A percentile compares a stretch with the other conserved stretches of the same genome.
Conservation (phyloP, 1,140 invertebrate species). For the Cydia pomonella region DNA sequence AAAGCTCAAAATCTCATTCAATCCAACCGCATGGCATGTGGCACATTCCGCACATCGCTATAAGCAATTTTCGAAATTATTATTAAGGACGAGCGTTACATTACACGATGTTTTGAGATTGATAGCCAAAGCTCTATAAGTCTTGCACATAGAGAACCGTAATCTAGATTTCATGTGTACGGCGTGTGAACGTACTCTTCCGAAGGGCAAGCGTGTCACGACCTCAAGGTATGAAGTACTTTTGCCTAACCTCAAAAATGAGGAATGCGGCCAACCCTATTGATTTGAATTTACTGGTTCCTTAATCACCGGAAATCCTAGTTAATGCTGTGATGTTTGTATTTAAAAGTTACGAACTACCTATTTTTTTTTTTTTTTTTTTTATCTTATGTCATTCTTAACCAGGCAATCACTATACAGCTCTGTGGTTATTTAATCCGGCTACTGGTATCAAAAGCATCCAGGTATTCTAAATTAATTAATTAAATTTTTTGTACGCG, state of each 20-base stretch:
- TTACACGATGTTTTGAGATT: conserved; percentile 24
- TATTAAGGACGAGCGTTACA: conserved; percentile 23
- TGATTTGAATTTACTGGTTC: conserved; percentile 4
- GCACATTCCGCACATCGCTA: too few species aligned
- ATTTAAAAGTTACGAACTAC: background rate
- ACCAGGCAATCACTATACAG: background rate
- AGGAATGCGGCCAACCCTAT: conserved; percentile 14
- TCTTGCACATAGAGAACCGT: conserved; percentile 19
- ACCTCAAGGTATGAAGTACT: conserved; percentile 14
- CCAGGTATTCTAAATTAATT: too few species aligned
- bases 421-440: background rate
- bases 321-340: background rate
- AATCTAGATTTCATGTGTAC: conserved; percentile 22
- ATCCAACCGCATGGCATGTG: background rate
- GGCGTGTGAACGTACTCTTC: conserved; percentile 19
- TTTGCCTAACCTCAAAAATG: conserved; percentile 16
- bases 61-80: background rate
- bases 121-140: conserved; percentile 24
- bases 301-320: conserved; percentile 24
- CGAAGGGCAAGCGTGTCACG: conserved; percentile 27
- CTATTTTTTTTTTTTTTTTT: background rate
- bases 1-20: background rate
- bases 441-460: too few species aligned
- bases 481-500: too few species aligned
- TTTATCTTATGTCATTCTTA: background rate